phyloP scores from a whole-genome alignment of 37 sponge, comb jelly and placozoan species.

The Axinella damicornis region DNA sequence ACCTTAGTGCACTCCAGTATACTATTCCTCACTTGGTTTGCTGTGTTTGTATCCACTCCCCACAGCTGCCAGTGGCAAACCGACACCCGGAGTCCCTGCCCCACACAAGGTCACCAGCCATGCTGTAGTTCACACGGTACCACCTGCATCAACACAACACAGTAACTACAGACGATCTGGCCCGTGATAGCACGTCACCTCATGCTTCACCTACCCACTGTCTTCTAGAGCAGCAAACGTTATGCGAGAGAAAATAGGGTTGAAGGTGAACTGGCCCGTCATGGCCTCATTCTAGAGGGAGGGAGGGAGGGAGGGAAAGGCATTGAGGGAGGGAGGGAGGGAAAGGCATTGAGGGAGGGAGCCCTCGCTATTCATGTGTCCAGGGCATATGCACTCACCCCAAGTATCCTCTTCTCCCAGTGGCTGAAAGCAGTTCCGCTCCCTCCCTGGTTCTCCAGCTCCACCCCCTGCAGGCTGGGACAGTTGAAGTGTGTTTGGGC shows the following conservation, averaged over 20 bases:
- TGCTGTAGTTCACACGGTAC: constrained; percentile 69
- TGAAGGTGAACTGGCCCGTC: constrained; percentile 80
- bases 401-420: constrained; percentile 87
- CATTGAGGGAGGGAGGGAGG: too few relatives aligned
- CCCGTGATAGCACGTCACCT: background rate
- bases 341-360: too few relatives aligned
- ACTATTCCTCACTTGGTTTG: too few relatives aligned
- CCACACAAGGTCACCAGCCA: constrained; percentile 64
- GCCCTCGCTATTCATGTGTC: background rate
- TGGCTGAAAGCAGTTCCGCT: constrained; percentile 65
- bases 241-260: constrained; percentile 73
- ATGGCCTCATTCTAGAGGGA: constrained; percentile 80
- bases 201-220: constrained; percentile 56
- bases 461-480: constrained; percentile 63
- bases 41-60: constrained; percentile 24
- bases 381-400: constrained; percentile 20
- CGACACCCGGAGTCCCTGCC: constrained; percentile 59
- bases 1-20: too few relatives aligned
- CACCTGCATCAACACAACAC: constrained; percentile 55
- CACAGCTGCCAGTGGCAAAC: constrained; percentile 63
- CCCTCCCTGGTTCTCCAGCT: constrained; percentile 91
- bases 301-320: background rate
- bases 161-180: too few relatives aligned
- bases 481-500: constrained; percentile 79
- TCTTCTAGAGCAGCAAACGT: constrained; percentile 82